phyloP scores from a whole-genome alignment of 2,888 invertebrate genomes.

The Erebia ligea region DNA sequence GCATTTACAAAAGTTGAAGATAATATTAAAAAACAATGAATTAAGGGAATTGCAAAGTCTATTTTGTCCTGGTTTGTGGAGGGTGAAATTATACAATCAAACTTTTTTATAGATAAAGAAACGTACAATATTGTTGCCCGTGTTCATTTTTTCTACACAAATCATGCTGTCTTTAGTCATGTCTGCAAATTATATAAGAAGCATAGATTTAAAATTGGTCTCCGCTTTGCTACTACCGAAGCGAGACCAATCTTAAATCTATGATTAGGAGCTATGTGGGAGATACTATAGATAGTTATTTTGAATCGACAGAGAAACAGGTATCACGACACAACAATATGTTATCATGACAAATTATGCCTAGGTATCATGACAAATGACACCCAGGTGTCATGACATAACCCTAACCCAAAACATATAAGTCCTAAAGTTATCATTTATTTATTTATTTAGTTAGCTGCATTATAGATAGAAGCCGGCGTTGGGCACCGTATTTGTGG shows the following conservation, averaged over 20 bases:
- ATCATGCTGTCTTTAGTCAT: too few relatives aligned
- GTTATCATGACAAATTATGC: background rate
- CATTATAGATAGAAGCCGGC: background rate
- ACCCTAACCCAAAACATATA: background rate
- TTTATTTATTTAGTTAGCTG: too few relatives aligned
- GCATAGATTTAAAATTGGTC: too few relatives aligned
- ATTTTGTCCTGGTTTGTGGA: too few relatives aligned
- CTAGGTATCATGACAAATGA: slow-evolving; percentile 1
- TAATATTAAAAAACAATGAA: too few relatives aligned
- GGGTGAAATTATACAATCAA: too few relatives aligned
- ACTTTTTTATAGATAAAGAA: background rate
- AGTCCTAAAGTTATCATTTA: background rate
- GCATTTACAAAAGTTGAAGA: background rate
- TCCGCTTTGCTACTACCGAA: too few relatives aligned
- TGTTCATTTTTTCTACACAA: background rate
- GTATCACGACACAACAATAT: background rate
- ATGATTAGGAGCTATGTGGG: background rate
- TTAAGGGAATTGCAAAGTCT: too few relatives aligned
- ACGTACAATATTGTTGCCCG: background rate
- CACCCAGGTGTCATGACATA: background rate
- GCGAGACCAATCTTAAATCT: too few relatives aligned
- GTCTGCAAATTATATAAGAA: too few relatives aligned
- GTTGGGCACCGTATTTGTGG: too few relatives aligned
- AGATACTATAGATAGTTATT: background rate
- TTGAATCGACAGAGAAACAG: background rate